Percentiles rank a stretch among this genome's conserved stretches.
phyloP scores from a whole-genome alignment of 1,140 invertebrate species.

The Choristoneura fumiferana region DNA sequence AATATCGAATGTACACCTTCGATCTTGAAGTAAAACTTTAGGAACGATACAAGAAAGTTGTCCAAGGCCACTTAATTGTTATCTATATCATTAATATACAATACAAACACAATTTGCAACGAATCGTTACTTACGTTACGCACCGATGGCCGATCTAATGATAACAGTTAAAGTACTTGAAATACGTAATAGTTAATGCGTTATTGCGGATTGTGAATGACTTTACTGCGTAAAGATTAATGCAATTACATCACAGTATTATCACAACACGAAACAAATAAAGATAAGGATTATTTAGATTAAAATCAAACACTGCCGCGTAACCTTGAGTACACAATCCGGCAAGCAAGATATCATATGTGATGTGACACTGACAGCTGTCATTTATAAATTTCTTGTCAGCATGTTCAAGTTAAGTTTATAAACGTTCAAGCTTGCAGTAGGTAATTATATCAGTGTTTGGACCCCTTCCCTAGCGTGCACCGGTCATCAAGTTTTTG shows the following conservation, averaged over 20 bases:
- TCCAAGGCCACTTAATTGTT: background rate
- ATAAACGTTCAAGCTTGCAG: too few relatives aligned
- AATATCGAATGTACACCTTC: too few relatives aligned
- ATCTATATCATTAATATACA: conserved; percentile 11
- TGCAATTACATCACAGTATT: conserved; percentile 8
- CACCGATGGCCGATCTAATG: conserved; percentile 1
- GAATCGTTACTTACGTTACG: conserved; percentile 7
- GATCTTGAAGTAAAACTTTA: too few relatives aligned
- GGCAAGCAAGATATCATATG: too few relatives aligned
- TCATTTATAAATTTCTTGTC: too few relatives aligned
- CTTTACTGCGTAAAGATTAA: background rate
- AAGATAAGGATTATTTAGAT: conserved; percentile 9
- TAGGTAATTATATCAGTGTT: too few relatives aligned
- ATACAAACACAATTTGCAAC: too few relatives aligned
- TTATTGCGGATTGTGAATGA: background rate
- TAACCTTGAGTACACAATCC: conserved; percentile 10
- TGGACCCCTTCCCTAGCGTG: too few relatives aligned
- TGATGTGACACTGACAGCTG: too few relatives aligned
- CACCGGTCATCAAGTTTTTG: too few relatives aligned
- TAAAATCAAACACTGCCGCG: conserved; percentile 15
- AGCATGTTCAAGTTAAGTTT: too few relatives aligned
- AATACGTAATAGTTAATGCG: conserved; percentile 11
- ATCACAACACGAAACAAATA: conserved; percentile 5
- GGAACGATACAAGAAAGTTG: too few relatives aligned
- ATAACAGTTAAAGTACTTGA: background rate